These are phyloP conservation scores for Drosophila melanica DNA, from an alignment of 1,140 invertebrate genomes.

Conservation along the genomic window DNA sequence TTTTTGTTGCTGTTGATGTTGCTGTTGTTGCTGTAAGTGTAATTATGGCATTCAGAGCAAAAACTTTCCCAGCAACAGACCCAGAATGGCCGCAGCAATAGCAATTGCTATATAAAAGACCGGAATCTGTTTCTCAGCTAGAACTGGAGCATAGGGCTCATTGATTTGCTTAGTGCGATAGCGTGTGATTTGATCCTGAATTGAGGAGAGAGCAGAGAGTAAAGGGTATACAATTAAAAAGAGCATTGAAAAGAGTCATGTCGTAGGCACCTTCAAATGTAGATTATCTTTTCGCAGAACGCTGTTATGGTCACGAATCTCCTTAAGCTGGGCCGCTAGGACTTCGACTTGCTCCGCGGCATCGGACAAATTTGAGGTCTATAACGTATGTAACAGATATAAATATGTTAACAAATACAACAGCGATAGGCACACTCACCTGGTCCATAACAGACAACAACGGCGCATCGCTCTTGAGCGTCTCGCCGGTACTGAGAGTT, in stretches of 20 bases:
- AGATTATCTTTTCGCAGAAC: conserved; percentile 92
- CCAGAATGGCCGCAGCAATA: conserved; percentile 85
- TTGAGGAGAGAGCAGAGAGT: not conserved
- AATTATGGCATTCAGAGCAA: conserved; percentile 85
- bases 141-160: conserved; percentile 75
- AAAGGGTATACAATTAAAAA: not conserved
- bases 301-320: conserved; percentile 90
- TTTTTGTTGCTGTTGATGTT: conserved; percentile 33
- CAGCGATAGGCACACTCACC: conserved; percentile 22
- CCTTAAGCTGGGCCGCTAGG: conserved; percentile 88
- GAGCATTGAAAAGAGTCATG: not conserved
- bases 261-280: conserved; percentile 88
- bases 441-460: conserved; percentile 52
- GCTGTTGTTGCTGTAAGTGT: conserved; percentile 36
- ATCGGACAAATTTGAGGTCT: conserved; percentile 56
- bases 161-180: conserved; percentile 81
- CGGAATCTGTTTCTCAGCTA: conserved; percentile 84
- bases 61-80: conserved; percentile 86
- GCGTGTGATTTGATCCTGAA: conserved; percentile 86
- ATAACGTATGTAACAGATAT: not conserved
- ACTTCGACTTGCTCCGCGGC: conserved; percentile 37
- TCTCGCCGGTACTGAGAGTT: conserved; percentile 43
- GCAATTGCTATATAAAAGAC: conserved; percentile 85
- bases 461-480: conserved; percentile 38
- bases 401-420: too few species aligned